These are phyloP conservation scores for Acromyrmex charruanus DNA, from an alignment of 1,140 invertebrate genomes.

Conservation along the genomic window DNA sequence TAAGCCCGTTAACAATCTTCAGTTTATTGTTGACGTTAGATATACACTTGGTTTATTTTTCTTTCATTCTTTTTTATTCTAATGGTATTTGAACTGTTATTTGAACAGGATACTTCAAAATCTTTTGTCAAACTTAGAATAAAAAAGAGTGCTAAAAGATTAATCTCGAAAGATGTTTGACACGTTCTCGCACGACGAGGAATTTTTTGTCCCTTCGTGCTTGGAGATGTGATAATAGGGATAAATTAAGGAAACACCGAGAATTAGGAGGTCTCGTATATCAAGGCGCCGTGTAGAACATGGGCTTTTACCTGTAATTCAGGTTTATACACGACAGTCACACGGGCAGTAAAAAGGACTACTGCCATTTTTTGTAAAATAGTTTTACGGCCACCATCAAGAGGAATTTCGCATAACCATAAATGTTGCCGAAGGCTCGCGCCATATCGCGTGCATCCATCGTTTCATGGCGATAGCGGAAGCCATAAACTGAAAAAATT, in stretches of 20 bases:
- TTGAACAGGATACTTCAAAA: conserved; percentile 35
- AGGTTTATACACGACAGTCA: conserved; percentile 77
- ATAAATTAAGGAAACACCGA: conserved; percentile 71
- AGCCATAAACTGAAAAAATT: conserved; percentile 67
- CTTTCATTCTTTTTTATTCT: conserved; percentile 1
- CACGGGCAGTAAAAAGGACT: conserved; percentile 78
- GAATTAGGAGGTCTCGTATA: conserved; percentile 75
- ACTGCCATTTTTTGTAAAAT: conserved; percentile 84
- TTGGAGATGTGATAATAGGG: conserved; percentile 54
- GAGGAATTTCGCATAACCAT: conserved; percentile 84
- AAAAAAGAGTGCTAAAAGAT: conserved; percentile 41
- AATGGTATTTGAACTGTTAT: conserved; percentile 21
- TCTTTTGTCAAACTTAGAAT: conserved; percentile 36
- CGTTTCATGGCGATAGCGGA: conserved; percentile 72
- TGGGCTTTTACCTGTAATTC: conserved; percentile 82
- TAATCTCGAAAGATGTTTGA: conserved; percentile 30
- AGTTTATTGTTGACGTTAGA: conserved; percentile 19
- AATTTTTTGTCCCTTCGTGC: conserved; percentile 45
- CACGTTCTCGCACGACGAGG: conserved; percentile 18
- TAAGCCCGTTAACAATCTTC: background rate
- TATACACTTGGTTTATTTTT: conserved; percentile 9
- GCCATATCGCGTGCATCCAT: conserved; percentile 70
- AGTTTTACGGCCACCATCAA: conserved; percentile 82
- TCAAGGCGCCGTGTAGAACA: conserved; percentile 83
- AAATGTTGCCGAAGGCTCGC: conserved; percentile 75